These are phyloP conservation scores for Halcyon leucocephala DNA, from an alignment of 2,797 vertebrate genomes.

Conservation along the genomic window DNA sequence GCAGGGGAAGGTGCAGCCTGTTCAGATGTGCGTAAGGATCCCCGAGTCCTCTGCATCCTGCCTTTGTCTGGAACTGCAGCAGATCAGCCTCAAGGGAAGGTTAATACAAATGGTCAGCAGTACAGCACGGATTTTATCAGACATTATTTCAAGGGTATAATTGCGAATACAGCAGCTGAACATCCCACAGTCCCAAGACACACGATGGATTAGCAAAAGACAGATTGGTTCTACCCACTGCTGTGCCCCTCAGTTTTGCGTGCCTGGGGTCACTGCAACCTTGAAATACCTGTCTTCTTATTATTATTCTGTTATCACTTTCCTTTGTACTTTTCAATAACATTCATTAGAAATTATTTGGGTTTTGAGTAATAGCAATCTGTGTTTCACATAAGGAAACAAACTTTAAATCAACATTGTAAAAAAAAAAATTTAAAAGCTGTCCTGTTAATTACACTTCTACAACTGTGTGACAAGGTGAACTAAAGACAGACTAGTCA, in stretches of 20 bases:
- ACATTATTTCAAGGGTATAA: background rate
- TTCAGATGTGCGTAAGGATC: fast-evolving
- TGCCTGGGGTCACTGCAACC: background rate
- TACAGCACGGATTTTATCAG: background rate
- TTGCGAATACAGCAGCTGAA: background rate
- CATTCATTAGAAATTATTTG: background rate
- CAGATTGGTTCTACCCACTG: background rate
- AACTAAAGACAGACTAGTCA: background rate
- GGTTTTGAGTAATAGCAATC: background rate
- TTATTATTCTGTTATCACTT: background rate
- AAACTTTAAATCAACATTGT: background rate
- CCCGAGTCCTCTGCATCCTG: fast-evolving
- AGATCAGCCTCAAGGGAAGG: background rate
- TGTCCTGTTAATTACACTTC: background rate
- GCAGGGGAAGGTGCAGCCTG: background rate
- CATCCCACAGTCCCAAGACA: background rate
- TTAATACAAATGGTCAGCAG: background rate
- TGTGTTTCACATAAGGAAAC: background rate
- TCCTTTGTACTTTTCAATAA: background rate
- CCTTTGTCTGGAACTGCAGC: background rate
- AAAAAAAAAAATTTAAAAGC: background rate
- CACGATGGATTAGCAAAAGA: background rate
- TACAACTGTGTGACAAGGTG: background rate
- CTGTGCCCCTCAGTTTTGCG: background rate
- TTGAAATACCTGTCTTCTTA: background rate